These are phyloP conservation scores for Corythornis madagascariensis DNA, from an alignment of 2,113 vertebrate species.

Conservation along the genomic window DNA sequence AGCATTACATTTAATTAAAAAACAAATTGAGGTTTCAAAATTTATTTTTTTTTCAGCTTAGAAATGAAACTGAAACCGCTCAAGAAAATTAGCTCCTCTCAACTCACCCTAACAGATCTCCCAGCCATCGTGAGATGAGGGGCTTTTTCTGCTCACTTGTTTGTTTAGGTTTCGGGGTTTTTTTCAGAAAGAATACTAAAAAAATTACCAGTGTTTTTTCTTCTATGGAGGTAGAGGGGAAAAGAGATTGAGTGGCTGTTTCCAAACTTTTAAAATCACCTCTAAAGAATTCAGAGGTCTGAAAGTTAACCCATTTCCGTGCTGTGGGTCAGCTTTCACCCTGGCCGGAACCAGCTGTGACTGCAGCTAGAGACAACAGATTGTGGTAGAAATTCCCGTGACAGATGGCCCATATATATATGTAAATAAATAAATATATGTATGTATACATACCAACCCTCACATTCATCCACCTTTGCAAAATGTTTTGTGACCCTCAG, in stretches of 20 bases:
- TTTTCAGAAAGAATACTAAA: neutral
- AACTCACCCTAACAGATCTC: neutral
- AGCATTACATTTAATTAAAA: neutral
- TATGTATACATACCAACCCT: neutral
- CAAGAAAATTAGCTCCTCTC: neutral
- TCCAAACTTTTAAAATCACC: neutral
- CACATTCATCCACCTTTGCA: neutral
- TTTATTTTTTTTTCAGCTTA: slow-evolving; percentile 35
- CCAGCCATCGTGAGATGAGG: neutral
- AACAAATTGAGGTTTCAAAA: neutral
- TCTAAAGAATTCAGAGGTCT: neutral
- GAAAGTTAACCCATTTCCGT: slow-evolving; percentile 24
- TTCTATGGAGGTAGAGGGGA: neutral
- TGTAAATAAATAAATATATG: neutral
- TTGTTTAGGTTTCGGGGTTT: neutral
- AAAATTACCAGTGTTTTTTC: neutral
- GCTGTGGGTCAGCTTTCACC: slow-evolving; percentile 44
- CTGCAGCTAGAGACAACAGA: neutral
- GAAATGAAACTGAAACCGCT: slow-evolving; percentile 14
- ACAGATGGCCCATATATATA: neutral
- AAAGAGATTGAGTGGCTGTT: neutral
- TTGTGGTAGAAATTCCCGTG: neutral
- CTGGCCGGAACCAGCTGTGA: slow-evolving; percentile 20
- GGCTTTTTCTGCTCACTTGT: neutral
- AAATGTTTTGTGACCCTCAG: neutral